Evolutionary conservation across 2,797 vertebrate genomes (phyloP).

Genomic region (Pogonophryne albipinna): DNA sequence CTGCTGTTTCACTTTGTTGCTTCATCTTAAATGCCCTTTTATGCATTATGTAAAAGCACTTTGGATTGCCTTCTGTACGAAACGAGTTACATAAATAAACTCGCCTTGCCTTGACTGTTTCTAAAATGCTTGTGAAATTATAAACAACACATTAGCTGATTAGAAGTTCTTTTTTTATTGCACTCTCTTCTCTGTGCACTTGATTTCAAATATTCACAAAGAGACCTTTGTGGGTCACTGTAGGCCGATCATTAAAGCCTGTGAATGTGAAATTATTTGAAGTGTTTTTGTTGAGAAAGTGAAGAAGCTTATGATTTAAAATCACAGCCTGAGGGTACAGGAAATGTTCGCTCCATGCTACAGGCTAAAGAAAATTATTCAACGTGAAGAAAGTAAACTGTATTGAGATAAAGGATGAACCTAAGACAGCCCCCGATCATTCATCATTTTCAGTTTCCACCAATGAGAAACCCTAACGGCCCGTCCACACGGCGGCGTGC

Average conservation of each 20-base stretch:
- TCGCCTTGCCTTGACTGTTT: not conserved
- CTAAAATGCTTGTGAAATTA: conserved; percentile 9
- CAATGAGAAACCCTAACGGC: not conserved
- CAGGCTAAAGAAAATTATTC: not conserved
- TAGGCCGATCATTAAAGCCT: conserved; percentile 7
- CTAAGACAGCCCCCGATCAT: conserved; percentile 5
- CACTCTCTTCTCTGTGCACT: not conserved
- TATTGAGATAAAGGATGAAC: not conserved
- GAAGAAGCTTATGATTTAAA: conserved; percentile 28
- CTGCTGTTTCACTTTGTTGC: conserved; percentile 10
- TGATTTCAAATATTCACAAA: conserved; percentile 10
- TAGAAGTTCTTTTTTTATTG: not conserved
- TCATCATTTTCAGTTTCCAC: not conserved
- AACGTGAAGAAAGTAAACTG: conserved; percentile 6
- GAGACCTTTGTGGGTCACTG: not conserved
- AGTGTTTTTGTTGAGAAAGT: conserved; percentile 15
- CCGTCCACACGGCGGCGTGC: too few relatives aligned
- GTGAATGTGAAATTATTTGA: conserved; percentile 1
- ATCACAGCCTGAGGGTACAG: conserved; percentile 19
- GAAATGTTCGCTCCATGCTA: conserved; percentile 33
- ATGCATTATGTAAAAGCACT: conserved; percentile 18
- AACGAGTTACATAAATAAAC: conserved; percentile 22
- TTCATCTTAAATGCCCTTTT: conserved; percentile 26
- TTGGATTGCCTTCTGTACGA: conserved; percentile 7
- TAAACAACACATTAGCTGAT: conserved; percentile 1